Evolutionary conservation across 2,113 vertebrate genomes (phyloP).

Genomic region (Scomber scombrus): DNA sequence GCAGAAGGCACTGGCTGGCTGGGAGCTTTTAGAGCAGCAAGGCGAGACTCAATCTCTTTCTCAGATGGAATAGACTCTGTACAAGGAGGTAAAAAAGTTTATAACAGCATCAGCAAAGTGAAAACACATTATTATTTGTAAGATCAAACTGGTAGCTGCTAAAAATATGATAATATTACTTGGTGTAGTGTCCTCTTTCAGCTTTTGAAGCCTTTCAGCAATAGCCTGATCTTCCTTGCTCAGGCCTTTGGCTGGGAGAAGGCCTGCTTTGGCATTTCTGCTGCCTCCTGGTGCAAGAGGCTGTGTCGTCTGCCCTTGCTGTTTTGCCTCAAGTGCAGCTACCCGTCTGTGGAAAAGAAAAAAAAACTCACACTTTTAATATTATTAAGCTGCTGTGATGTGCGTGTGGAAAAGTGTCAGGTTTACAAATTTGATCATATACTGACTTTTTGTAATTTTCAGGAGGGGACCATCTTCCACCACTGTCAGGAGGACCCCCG

Average conservation of each 20-base stretch:
- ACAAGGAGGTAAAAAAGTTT: conserved; percentile 30
- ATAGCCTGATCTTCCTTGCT: conserved; percentile 91
- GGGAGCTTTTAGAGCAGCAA: conserved; percentile 89
- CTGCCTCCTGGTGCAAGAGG: conserved; percentile 62
- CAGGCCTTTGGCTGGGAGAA: conserved; percentile 76
- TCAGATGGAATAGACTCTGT: conserved; percentile 90
- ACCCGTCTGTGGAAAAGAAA: conserved; percentile 88
- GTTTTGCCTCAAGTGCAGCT: conserved; percentile 92
- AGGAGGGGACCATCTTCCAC: conserved; percentile 76
- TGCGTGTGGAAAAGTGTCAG: not conserved
- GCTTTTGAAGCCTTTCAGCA: conserved; percentile 91
- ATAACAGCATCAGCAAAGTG: not conserved
- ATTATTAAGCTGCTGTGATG: not conserved
- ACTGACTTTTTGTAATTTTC: conserved; percentile 81
- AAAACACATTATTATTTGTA: not conserved
- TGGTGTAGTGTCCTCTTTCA: conserved; percentile 90
- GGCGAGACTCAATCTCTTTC: conserved; percentile 92
- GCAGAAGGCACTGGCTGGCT: conserved; percentile 85
- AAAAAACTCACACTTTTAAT: conserved; percentile 24
- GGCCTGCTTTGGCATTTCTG: conserved; percentile 51
- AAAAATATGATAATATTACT: conserved; percentile 81
- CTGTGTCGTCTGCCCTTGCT: conserved; percentile 77
- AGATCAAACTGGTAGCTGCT: not conserved
- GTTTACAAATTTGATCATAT: not conserved
- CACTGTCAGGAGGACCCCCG: conserved; percentile 70